Conservation (phyloP, 2,113 vertebrate genomes). For the Thermophis baileyi region DNA sequence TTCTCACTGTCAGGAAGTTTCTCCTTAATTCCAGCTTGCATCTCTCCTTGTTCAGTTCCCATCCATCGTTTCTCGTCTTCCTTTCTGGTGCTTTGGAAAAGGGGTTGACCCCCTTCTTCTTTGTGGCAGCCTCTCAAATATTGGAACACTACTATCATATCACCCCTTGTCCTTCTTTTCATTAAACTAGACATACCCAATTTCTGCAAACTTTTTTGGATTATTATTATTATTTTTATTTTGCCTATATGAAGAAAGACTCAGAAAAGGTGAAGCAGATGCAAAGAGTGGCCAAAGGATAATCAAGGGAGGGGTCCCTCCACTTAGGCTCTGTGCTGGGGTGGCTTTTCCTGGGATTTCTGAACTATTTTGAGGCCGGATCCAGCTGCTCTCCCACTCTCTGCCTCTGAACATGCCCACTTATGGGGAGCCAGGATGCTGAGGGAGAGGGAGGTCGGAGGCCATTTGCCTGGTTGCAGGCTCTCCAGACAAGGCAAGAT, state of each 20-base stretch:
- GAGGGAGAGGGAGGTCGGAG: not conserved
- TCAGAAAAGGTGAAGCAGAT: not conserved
- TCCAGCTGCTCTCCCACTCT: not conserved
- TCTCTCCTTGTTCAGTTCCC: not conserved
- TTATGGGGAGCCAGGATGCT: not conserved
- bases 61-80: not conserved
- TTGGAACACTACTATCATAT: not conserved
- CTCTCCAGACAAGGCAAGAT: not conserved
- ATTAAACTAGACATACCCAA: not conserved
- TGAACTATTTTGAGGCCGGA: not conserved
- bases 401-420: not conserved
- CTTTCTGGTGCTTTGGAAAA: not conserved
- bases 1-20: not conserved
- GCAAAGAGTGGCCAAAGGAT: not conserved
- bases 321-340: not conserved
- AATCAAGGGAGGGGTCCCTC: not conserved
- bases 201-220: not conserved
- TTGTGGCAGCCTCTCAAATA: not conserved
- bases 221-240: too few species aligned
- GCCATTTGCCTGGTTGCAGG: not conserved
- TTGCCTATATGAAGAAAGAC: not conserved
- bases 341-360: not conserved
- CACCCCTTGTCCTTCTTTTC: not conserved
- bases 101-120: not conserved
- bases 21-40: not conserved